These are phyloP conservation scores for Zoanthus solanderi DNA, from an alignment of 92 coral and sea anemone genomes.

Conservation along the genomic window DNA sequence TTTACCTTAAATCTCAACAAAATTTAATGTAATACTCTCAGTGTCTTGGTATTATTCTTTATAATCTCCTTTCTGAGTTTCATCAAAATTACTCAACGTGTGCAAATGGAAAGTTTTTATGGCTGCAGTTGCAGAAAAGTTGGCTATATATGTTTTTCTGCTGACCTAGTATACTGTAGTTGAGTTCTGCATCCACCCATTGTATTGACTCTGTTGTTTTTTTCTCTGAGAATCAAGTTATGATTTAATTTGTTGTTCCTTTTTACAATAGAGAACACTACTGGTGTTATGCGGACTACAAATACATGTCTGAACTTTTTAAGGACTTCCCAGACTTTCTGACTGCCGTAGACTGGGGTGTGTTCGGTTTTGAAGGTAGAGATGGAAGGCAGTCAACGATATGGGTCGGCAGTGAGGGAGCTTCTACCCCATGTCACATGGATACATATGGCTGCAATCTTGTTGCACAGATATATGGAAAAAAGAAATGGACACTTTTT, in stretches of 20 bases:
- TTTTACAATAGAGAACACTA: slow-evolving; percentile 72
- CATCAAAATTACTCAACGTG: too few species aligned
- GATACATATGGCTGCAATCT: slow-evolving; percentile 98
- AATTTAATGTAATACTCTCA: too few species aligned
- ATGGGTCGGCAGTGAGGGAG: slow-evolving; percentile 96
- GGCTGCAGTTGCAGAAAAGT: too few species aligned
- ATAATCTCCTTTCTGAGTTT: too few species aligned
- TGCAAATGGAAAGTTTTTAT: too few species aligned
- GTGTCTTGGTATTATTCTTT: too few species aligned
- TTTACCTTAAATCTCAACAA: too few species aligned
- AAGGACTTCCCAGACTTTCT: slow-evolving; percentile 74
- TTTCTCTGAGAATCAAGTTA: too few species aligned
- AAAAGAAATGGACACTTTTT: slow-evolving; percentile 90
- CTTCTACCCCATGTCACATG: slow-evolving; percentile 92
- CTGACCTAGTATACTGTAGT: too few species aligned
- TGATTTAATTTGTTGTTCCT: neutral
- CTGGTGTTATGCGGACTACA: slow-evolving; percentile 99
- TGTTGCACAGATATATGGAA: slow-evolving; percentile 95
- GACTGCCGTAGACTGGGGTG: slow-evolving; percentile 78
- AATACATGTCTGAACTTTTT: slow-evolving; percentile 93
- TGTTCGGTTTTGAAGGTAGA: slow-evolving; percentile 87
- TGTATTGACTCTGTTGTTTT: too few species aligned
- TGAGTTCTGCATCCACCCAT: too few species aligned
- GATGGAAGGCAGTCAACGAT: slow-evolving; percentile 94
- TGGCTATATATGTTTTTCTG: too few species aligned